These are phyloP conservation scores for Dicerorhinus sumatrensis DNA, from an alignment of 2,113 vertebrate genomes.

Conservation along the genomic window DNA sequence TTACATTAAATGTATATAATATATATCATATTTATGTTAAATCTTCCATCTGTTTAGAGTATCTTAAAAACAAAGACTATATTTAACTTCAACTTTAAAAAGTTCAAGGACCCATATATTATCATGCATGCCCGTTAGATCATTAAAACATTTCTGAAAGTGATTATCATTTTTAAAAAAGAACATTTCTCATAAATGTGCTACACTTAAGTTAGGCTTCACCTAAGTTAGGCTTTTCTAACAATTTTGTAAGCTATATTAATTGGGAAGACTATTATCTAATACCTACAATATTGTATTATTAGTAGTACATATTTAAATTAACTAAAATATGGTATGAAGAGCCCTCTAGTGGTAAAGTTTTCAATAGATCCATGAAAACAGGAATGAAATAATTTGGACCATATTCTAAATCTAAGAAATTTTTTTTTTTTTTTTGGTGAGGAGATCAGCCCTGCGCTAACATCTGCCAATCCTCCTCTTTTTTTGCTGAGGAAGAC, in stretches of 20 bases:
- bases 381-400: not conserved
- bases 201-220: not conserved
- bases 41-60: not conserved
- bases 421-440: too few species aligned
- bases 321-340: not conserved
- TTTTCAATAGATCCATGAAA: not conserved
- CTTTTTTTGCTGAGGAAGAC: too few species aligned
- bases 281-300: not conserved
- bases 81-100: conserved; percentile 37
- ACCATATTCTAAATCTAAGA: not conserved
- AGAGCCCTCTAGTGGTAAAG: conserved; percentile 52
- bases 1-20: not conserved
- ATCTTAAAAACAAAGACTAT: conserved; percentile 8
- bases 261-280: not conserved
- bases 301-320: not conserved
- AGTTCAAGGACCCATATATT: conserved; percentile 2
- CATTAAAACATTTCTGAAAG: conserved; percentile 8
- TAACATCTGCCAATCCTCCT: too few species aligned
- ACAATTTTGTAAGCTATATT: not conserved
- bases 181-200: not conserved
- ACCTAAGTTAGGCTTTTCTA: not conserved
- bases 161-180: not conserved
- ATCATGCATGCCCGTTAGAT: not conserved
- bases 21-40: not conserved
- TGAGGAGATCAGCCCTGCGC: too few species aligned